These are phyloP conservation scores for Andrena haemorrhoa DNA, from an alignment of 2,888 invertebrate species.

Conservation along the genomic window DNA sequence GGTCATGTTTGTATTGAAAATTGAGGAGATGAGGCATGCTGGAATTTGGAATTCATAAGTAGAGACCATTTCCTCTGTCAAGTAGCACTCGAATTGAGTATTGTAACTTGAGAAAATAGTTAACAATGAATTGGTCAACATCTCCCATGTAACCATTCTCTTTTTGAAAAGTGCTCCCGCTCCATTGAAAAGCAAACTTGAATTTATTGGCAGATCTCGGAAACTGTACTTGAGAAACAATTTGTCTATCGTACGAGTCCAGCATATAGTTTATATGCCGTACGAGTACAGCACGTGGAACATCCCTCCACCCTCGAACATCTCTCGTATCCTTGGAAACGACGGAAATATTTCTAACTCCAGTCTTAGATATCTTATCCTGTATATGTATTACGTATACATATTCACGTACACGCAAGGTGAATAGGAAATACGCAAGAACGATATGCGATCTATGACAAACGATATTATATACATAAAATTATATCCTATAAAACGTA, in stretches of 20 bases:
- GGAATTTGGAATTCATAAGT: neutral
- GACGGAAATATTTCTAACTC: slow-evolving; percentile 22
- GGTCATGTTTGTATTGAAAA: neutral
- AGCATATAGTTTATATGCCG: too few relatives aligned
- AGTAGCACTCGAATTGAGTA: too few relatives aligned
- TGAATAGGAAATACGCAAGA: slow-evolving; percentile 65
- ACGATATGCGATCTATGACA: slow-evolving; percentile 59
- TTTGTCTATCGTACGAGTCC: neutral
- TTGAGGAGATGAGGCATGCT: neutral
- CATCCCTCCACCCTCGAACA: too few relatives aligned
- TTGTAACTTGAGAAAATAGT: neutral
- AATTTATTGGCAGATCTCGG: neutral
- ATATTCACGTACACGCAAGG: slow-evolving; percentile 26
- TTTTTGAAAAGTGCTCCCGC: neutral
- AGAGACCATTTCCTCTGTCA: neutral
- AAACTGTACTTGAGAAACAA: neutral
- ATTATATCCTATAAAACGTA: slow-evolving; percentile 39
- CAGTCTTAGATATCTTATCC: slow-evolving; percentile 1
- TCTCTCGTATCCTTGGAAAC: neutral
- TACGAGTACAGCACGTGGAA: neutral
- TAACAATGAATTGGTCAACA: neutral
- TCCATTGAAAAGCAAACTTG: neutral
- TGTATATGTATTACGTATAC: slow-evolving; percentile 12
- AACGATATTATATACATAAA: slow-evolving; percentile 40
- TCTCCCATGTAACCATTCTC: neutral